phyloP scores from a whole-genome alignment of 2,888 invertebrate genomes.

The Lepeophtheirus nordmannii region DNA sequence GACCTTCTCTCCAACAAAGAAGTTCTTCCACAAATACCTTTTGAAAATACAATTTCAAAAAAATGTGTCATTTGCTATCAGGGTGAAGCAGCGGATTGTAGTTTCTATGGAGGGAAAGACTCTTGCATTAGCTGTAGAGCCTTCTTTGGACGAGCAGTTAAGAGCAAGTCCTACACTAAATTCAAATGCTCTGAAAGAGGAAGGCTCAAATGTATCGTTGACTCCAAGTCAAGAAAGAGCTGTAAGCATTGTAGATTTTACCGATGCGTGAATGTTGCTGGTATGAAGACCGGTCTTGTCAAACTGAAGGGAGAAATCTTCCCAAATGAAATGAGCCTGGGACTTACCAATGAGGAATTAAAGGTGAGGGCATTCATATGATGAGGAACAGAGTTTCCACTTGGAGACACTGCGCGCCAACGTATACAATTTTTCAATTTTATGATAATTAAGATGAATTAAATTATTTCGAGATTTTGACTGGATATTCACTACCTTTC shows the following conservation, averaged over 20 bases:
- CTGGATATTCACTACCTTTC: too few relatives aligned
- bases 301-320: neutral
- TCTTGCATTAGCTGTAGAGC: neutral
- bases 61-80: neutral
- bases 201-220: neutral
- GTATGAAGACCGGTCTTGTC: neutral
- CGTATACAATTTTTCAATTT: too few relatives aligned
- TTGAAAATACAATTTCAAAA: neutral
- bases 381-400: too few relatives aligned
- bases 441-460: too few relatives aligned
- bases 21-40: neutral
- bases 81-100: neutral
- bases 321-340: neutral
- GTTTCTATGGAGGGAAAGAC: neutral
- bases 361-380: neutral
- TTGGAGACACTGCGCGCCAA: too few relatives aligned
- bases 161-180: neutral
- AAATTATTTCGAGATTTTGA: too few relatives aligned
- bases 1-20: neutral
- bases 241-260: neutral
- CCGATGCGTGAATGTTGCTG: neutral
- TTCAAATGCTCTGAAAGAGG: constrained; percentile 5
- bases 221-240: constrained; percentile 1
- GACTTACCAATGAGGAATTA: neutral
- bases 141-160: neutral